Evolutionary conservation across 2,113 vertebrate genomes (phyloP), one percentile per base, ranked within the genome.

Genomic region (Origma solitaria): DNA sequence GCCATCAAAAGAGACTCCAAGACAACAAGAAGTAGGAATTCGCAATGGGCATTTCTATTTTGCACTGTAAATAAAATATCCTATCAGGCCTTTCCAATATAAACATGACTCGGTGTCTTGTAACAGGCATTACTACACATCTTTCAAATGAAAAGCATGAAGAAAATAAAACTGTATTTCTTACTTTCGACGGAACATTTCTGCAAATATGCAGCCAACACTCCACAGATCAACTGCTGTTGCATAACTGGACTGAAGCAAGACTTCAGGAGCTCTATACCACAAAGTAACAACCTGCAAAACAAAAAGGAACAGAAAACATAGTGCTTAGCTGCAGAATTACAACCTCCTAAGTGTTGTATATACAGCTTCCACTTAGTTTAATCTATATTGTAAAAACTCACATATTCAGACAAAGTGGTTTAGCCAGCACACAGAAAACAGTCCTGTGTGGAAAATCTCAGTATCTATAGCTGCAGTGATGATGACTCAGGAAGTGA

Each of bases 111-210:
- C 4, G 3, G 45, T 44, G 13, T 33, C 71, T 25, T 8, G n/a
- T 24, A 38, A 20, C 35, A 90, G 68, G 53, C 38, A 68, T 33
- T n/a, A 42, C 3, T 42, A 47, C 45, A 76, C 6, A 6, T 61
- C 58, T 87, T 92, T 73, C 81, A 94, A 81, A 64, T 42, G 4
- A 88, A 85, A 93, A 82, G 7, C 19, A 44, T 25, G 68, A 92
- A 71, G 35, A 93, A 88, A 86, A 82, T 64, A 61, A 96, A 97
- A 95, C 24, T 42, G 22, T 20, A 69, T 92, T 76, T 92, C 98
- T 99, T 98, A 99, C 99, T 99, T 99, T 97, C 99, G 98, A 92
- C 99, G 98, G 97, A 99, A 99, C 99, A 99, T 99, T 98, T 99
- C 99, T 71, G 99, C 99, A 87, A 99, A 99, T 98, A 99, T 99